Percentiles rank a stretch among this genome's conserved stretches.
Conservation (phyloP, 2,797 vertebrate species). For the Microctenopoma lineatum region DNA sequence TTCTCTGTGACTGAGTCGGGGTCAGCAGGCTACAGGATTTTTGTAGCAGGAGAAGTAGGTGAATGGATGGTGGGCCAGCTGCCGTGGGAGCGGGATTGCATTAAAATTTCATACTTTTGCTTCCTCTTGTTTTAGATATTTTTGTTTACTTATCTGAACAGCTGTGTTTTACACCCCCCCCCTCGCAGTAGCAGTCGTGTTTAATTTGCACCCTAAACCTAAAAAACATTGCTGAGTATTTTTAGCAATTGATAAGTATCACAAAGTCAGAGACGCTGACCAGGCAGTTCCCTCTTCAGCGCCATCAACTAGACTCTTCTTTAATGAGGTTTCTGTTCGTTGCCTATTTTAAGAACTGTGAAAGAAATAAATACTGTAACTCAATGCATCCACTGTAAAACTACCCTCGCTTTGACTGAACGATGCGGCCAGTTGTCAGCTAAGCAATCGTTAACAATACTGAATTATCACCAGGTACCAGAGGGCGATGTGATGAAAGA, state of each 20-base stretch:
- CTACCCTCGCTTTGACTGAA: background rate
- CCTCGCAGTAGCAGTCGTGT: background rate
- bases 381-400: conserved; percentile 7
- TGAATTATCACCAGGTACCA: conserved; percentile 24
- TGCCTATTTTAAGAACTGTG: conserved; percentile 14
- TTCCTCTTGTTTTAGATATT: conserved; percentile 26
- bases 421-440: background rate
- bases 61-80: conserved; percentile 2
- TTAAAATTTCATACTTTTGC: conserved; percentile 25
- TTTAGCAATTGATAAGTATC: conserved; percentile 21
- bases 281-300: conserved; percentile 6
- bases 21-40: conserved; percentile 23
- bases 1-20: conserved; percentile 49
- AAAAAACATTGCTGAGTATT: conserved; percentile 27
- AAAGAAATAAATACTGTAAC: conserved; percentile 18
- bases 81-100: conserved; percentile 15
- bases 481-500: conserved; percentile 36
- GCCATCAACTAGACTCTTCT: conserved; percentile 29
- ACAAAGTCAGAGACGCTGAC: conserved; percentile 28
- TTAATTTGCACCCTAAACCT: conserved; percentile 37
- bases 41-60: conserved; percentile 1
- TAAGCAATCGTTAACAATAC: background rate
- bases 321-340: conserved; percentile 38
- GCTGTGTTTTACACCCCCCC: background rate
- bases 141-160: conserved; percentile 25